Conservation (phyloP, 2,797 vertebrate species). For the Sebastes ruberrimus region DNA sequence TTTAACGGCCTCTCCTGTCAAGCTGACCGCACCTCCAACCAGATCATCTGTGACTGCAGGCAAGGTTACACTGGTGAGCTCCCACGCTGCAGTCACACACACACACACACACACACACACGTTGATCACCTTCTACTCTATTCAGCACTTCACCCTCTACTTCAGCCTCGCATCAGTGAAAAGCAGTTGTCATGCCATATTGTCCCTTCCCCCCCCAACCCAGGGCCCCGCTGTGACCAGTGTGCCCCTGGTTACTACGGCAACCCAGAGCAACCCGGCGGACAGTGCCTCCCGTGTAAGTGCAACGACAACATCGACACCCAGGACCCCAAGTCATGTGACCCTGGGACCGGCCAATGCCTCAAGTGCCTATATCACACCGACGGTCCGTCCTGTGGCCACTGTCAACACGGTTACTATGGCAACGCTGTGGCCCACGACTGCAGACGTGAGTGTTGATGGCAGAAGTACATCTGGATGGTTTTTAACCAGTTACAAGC, state of each 20-base stretch:
- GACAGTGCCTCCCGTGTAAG: slow-evolving; percentile 83
- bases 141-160: background rate
- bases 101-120: no score
- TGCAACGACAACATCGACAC: slow-evolving; percentile 89
- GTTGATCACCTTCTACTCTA: background rate
- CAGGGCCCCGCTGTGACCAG: slow-evolving; percentile 86
- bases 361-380: slow-evolving; percentile 88
- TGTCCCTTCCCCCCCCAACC: background rate
- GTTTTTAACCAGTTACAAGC: background rate
- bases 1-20: slow-evolving; percentile 86
- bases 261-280: slow-evolving; percentile 72
- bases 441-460: slow-evolving; percentile 85
- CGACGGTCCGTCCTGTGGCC: slow-evolving; percentile 76
- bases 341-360: slow-evolving; percentile 84
- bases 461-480: background rate
- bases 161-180: background rate
- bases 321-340: slow-evolving; percentile 85
- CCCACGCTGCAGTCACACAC: background rate
- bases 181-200: background rate
- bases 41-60: slow-evolving; percentile 86
- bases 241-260: slow-evolving; percentile 89
- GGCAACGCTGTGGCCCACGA: slow-evolving; percentile 85
- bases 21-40: slow-evolving; percentile 74
- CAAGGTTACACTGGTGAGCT: slow-evolving; percentile 86
- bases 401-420: slow-evolving; percentile 85